phyloP scores from a whole-genome alignment of 2,113 vertebrate genomes.

The Hoplias malabaricus region DNA sequence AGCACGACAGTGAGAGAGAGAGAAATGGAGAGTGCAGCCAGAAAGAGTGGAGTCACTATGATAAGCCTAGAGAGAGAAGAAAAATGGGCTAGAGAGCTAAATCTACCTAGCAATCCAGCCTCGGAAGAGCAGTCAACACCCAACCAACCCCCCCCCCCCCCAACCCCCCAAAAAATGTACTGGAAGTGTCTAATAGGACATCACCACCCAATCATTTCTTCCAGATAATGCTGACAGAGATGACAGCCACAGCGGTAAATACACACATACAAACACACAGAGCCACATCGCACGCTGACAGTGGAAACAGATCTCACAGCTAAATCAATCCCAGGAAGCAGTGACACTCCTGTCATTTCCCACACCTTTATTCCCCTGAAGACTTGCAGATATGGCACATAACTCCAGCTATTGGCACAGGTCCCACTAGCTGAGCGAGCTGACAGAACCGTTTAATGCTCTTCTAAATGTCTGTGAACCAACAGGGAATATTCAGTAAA shows the following conservation, averaged over 20 bases:
- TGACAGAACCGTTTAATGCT: conserved; percentile 34
- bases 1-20: not conserved
- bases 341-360: conserved; percentile 49
- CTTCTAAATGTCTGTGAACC: conserved; percentile 26
- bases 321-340: conserved; percentile 53
- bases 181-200: conserved; percentile 52
- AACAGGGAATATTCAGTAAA: conserved; percentile 1
- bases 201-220: conserved; percentile 49
- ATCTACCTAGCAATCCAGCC: conserved; percentile 23
- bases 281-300: conserved; percentile 45
- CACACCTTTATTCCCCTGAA: conserved; percentile 45
- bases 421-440: conserved; percentile 26
- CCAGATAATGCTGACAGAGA: conserved; percentile 45
- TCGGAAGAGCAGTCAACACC: conserved; percentile 31
- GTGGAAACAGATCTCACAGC: conserved; percentile 37
- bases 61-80: conserved; percentile 15
- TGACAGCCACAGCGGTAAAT: conserved; percentile 50
- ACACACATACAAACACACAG: conserved; percentile 41
- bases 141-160: conserved; percentile 4
- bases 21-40: not conserved
- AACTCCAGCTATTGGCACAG: conserved; percentile 48
- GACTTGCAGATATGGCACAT: conserved; percentile 37
- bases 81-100: conserved; percentile 26
- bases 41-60: not conserved
- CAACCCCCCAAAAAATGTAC: conserved; percentile 22